Percentiles rank a stretch among this genome's conserved stretches.
phyloP scores from a whole-genome alignment of 2,113 vertebrate genomes.

The Pachypanchax playfairii region DNA sequence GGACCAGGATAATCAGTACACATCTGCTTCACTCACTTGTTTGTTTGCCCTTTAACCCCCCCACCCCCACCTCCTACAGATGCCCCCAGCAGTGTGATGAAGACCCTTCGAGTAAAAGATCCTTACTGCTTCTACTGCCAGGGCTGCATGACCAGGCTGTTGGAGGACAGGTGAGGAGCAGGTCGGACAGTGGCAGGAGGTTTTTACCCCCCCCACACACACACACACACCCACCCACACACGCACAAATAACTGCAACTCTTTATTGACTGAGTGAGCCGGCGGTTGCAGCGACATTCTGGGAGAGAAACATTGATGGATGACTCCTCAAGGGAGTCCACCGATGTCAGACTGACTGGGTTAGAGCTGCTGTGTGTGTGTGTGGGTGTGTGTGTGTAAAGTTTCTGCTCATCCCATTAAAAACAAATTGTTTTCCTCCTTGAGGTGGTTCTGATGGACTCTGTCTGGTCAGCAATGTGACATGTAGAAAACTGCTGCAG shows the following conservation, averaged over 20 bases:
- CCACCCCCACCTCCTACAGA: conserved; percentile 74
- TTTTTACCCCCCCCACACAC: conserved; percentile 49
- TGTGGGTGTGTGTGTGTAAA: conserved; percentile 25
- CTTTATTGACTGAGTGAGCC: conserved; percentile 49
- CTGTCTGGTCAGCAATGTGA: conserved; percentile 52
- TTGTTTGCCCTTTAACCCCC: conserved; percentile 25
- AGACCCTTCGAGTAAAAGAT: conserved; percentile 77
- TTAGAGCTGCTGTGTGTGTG: conserved; percentile 48
- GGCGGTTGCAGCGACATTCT: conserved; percentile 27
- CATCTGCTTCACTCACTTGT: conserved; percentile 49
- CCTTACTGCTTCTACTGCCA: conserved; percentile 87
- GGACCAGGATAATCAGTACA: conserved; percentile 39
- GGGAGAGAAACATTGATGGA: conserved; percentile 40
- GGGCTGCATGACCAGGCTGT: conserved; percentile 82
- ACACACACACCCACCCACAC: conserved; percentile 30
- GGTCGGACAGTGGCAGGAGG: conserved; percentile 14
- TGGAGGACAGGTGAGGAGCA: conserved; percentile 86
- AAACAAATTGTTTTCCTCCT: conserved; percentile 53
- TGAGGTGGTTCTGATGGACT: conserved; percentile 42
- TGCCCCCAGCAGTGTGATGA: conserved; percentile 68
- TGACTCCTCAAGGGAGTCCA: conserved; percentile 34
- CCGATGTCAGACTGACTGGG: conserved; percentile 37
- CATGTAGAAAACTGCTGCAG: conserved; percentile 54
- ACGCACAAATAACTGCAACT: conserved; percentile 31
- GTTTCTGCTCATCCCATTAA: conserved; percentile 43